Conservation (phyloP, 1,140 invertebrate species). For the Caenorhabditis latens region DNA sequence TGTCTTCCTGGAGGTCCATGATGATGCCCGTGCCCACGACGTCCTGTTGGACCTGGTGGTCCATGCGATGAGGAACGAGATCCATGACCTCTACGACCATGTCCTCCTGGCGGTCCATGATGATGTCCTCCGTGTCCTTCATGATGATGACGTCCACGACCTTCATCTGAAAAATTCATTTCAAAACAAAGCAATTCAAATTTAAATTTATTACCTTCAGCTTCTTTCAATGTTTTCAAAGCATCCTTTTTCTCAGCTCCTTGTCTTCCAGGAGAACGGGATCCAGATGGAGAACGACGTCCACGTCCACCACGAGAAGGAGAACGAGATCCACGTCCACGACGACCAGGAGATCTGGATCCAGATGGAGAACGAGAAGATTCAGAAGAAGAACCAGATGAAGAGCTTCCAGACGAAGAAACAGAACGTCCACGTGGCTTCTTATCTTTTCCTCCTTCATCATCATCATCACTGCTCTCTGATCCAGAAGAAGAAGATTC, state of each 20-base stretch:
- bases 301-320: conserved; percentile 19
- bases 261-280: conserved; percentile 1
- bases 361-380: conserved; percentile 41
- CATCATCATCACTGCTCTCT: conserved; percentile 1
- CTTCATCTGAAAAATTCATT: background rate
- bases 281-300: conserved; percentile 15
- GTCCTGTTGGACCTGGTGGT: background rate
- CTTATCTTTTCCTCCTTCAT: background rate
- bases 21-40: background rate
- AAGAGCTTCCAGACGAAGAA: conserved; percentile 22
- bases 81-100: conserved; percentile 4
- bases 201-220: background rate
- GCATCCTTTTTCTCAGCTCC: background rate
- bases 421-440: conserved; percentile 28
- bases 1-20: background rate
- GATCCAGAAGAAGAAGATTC: conserved; percentile 30
- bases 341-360: background rate
- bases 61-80: conserved; percentile 17
- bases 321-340: conserved; percentile 28
- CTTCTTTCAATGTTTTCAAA: background rate
- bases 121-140: background rate
- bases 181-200: too few species aligned
- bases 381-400: conserved; percentile 17
- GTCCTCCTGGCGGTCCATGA: conserved; percentile 10
- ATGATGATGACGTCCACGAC: conserved; percentile 9